These are phyloP conservation scores for Parnassius orleans DNA, from an alignment of 2,888 invertebrate species.

Conservation along the genomic window DNA sequence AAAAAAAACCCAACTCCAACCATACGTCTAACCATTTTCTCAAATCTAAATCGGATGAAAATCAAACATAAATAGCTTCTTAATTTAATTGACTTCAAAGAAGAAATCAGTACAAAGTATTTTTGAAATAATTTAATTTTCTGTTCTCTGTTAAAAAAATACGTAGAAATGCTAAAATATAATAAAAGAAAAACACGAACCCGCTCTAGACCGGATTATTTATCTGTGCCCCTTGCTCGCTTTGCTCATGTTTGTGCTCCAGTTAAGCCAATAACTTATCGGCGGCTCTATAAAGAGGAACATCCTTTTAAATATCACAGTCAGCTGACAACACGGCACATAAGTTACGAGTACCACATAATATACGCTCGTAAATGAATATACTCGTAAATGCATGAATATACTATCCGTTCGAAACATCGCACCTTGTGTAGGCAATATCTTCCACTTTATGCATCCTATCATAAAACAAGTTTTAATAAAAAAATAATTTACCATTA, in stretches of 20 bases:
- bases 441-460: no score
- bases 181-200: neutral
- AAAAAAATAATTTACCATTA: no score
- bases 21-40: no score
- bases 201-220: constrained; percentile 7
- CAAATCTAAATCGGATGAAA: no score
- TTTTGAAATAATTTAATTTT: no score
- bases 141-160: no score
- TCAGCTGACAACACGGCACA: constrained; percentile 8
- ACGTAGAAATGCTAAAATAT: neutral
- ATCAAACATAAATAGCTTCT: no score
- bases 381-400: neutral
- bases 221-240: constrained; percentile 9
- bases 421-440: no score
- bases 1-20: no score
- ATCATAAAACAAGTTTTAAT: no score
- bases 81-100: no score
- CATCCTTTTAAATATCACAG: constrained; percentile 17
- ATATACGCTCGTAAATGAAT: neutral
- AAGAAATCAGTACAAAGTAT: no score
- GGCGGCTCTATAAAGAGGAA: constrained; percentile 15
- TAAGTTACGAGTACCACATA: constrained; percentile 6
- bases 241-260: constrained; percentile 4
- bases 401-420: neutral
- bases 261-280: constrained; percentile 21